phyloP scores from a whole-genome alignment of 92 coral and sea anemone genomes.

The Hydrozoanthus gracilis region DNA sequence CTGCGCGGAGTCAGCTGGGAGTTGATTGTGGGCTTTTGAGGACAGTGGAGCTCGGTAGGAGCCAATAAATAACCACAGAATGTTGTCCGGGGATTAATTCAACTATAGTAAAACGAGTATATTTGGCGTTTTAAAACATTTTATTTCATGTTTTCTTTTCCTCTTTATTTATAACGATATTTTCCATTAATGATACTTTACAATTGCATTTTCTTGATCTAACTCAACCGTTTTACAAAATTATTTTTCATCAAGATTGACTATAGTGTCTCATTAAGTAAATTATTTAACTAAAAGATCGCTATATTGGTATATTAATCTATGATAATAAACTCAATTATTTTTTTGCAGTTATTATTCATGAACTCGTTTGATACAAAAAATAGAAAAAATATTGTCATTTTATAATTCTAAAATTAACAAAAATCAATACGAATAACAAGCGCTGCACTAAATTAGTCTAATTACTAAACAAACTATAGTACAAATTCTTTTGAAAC shows the following conservation, averaged over 20 bases:
- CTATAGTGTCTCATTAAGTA: neutral
- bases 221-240: conserved; percentile 28
- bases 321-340: conserved; percentile 5
- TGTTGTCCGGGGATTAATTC: too few species aligned
- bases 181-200: conserved; percentile 2
- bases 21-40: too few species aligned
- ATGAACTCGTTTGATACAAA: neutral
- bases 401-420: neutral
- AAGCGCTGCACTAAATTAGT: neutral
- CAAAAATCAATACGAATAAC: neutral
- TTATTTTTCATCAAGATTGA: neutral
- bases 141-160: conserved; percentile 19
- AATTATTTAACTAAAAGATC: conserved; percentile 23
- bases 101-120: neutral
- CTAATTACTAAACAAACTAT: neutral
- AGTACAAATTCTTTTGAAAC: neutral
- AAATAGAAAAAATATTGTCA: conserved; percentile 11
- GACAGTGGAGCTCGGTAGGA: too few species aligned
- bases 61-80: too few species aligned
- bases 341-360: conserved; percentile 22
- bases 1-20: too few species aligned
- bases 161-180: neutral
- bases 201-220: conserved; percentile 26
- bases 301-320: conserved; percentile 5
- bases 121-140: conserved; percentile 8